Base-by-base conservation (phyloP, 2,113 vertebrate species). In the Platycercus adscitus region DNA sequence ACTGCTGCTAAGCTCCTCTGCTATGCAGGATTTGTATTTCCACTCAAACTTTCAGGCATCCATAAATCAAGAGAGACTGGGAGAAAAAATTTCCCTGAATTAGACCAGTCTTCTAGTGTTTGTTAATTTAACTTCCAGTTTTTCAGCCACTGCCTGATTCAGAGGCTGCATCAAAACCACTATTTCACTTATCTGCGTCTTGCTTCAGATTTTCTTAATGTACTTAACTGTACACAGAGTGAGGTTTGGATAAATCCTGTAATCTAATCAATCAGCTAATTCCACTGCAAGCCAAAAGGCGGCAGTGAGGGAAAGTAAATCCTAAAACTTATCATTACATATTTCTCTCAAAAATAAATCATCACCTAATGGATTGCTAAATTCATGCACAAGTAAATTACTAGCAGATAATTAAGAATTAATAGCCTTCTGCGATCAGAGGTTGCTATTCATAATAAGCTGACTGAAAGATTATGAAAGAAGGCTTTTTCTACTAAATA, bases 231-330 rank as follows among this genome's bases (percentile, higher is more conserved):
- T 83, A 90, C 92, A 92, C 88, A 93, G 86, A 89, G 76, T 46
- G 75, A 83, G 85, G 73, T 80, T 92, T 91, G 93, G 77, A 89
- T 89, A 97, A 96, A 96, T 93, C 95, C 93, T 95, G 92, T 92
- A 94, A 96, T 94, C 95, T 96, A 95, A 96, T 96, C 95, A 96
- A 96, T 97, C 93, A 93, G 88, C 73, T 96, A 96, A 96, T 95
- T 94, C 93, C 75, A 87, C 31, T 93, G 78, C 81, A 56, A 94
- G 23, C 66, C 91, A 95, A 91, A 94, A 50, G 28, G 35, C 8
- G 2, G 39, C 58, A 46, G 29, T 17, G 46, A 78, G 14, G 31
- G 17, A 70, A 81, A 89, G 56, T 64, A 89, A 89, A 93, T 66
- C 55, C 82, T 84, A 77, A 88, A 95, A 95, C 69, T 96, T 96